Evolutionary conservation across 2,888 invertebrate genomes (phyloP).

Genomic region (Autographa gamma): DNA sequence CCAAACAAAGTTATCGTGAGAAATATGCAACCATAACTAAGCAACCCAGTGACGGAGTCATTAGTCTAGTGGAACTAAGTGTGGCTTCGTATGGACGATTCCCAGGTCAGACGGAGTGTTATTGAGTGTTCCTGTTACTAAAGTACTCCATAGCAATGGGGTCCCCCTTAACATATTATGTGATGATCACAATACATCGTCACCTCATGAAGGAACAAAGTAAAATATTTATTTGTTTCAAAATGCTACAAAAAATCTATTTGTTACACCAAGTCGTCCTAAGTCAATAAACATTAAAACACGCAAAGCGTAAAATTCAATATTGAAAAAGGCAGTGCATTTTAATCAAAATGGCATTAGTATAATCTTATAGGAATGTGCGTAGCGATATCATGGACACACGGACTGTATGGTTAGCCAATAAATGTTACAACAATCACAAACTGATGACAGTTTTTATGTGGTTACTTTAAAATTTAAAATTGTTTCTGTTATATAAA

Average conservation of each 20-base stretch:
- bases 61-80: conserved; percentile 5
- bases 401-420: conserved; percentile 47
- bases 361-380: conserved; percentile 85
- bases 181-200: background rate
- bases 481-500: too few relatives aligned
- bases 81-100: background rate
- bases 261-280: conserved; percentile 59
- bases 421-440: conserved; percentile 12
- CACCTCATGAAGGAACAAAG: background rate
- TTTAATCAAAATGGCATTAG: conserved; percentile 88
- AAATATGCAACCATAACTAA: conserved; percentile 5
- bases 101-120: background rate
- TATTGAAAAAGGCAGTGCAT: conserved; percentile 85
- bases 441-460: background rate
- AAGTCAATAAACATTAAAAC: conserved; percentile 71
- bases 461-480: too few relatives aligned
- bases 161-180: background rate
- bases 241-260: conserved; percentile 57
- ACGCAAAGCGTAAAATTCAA: conserved; percentile 81
- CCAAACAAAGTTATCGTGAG: conserved; percentile 8
- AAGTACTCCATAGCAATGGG: background rate
- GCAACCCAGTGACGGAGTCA: background rate
- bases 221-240: background rate
- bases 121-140: background rate
- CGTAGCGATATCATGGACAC: conserved; percentile 71